Conservation (phyloP, 2,797 vertebrate species). For the Valencia hispanica region DNA sequence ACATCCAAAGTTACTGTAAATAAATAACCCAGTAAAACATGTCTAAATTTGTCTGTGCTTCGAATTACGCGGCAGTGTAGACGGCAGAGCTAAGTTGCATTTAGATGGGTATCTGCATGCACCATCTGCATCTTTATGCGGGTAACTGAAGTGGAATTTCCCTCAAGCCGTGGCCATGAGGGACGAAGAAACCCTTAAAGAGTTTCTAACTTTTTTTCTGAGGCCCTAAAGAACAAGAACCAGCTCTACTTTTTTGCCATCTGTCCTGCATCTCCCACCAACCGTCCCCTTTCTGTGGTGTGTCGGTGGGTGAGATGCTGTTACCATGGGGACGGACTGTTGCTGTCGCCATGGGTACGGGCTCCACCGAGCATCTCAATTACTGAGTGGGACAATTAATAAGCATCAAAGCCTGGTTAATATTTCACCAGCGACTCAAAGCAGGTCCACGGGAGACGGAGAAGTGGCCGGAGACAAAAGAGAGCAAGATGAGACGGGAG, state of each 20-base stretch:
- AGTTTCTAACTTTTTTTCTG: constrained; percentile 18
- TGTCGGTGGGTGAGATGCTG: constrained; percentile 68
- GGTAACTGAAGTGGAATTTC: constrained; percentile 26
- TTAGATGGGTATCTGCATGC: not conserved
- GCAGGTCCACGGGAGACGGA: constrained; percentile 46
- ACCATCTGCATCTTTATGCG: constrained; percentile 12
- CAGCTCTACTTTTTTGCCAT: not conserved
- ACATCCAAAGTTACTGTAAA: not conserved
- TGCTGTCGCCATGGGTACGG: constrained; percentile 74
- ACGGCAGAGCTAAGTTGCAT: not conserved
- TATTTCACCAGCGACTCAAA: constrained; percentile 68
- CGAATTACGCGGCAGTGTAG: not conserved
- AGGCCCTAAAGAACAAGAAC: constrained; percentile 18
- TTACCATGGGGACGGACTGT: constrained; percentile 73
- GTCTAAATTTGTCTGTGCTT: constrained; percentile 9
- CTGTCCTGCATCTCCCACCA: constrained; percentile 3
- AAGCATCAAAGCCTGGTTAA: constrained; percentile 81
- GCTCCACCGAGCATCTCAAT: constrained; percentile 74
- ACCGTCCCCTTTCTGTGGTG: constrained; percentile 42
- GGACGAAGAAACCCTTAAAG: constrained; percentile 12
- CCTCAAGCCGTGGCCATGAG: not conserved
- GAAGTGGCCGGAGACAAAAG: constrained; percentile 49
- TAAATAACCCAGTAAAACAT: constrained; percentile 14
- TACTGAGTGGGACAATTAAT: constrained; percentile 78
- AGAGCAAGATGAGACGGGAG: constrained; percentile 39